phyloP scores from a whole-genome alignment of 2,888 invertebrate genomes.

The Ophonus ardosiacus region DNA sequence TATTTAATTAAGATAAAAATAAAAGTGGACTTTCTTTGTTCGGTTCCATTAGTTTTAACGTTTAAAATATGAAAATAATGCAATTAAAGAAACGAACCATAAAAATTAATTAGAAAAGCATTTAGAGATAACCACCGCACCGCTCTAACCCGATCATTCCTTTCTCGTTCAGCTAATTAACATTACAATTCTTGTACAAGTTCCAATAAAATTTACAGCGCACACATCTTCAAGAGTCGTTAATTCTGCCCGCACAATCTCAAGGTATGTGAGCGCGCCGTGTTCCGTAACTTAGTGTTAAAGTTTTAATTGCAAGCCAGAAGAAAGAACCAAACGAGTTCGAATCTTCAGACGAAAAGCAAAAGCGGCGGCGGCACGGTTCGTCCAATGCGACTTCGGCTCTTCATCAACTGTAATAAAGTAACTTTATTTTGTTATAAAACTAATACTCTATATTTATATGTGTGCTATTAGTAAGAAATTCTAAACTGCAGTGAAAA shows the following conservation, averaged over 20 bases:
- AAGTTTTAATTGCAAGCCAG: conserved; percentile 50
- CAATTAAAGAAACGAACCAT: conserved; percentile 39
- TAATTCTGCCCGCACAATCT: conserved; percentile 46
- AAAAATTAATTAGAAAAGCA: conserved; percentile 39
- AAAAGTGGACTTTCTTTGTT: not conserved
- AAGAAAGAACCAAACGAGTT: conserved; percentile 31
- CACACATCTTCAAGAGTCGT: conserved; percentile 25
- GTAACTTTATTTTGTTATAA: too few relatives aligned
- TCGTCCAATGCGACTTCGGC: not conserved
- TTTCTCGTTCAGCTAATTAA: conserved; percentile 42
- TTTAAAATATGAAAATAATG: conserved; percentile 44
- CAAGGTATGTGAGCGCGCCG: conserved; percentile 35
- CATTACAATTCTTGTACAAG: conserved; percentile 48
- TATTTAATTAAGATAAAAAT: conserved; percentile 20
- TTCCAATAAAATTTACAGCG: conserved; percentile 38
- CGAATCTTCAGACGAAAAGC: not conserved
- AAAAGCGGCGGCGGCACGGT: not conserved
- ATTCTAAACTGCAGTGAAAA: too few relatives aligned
- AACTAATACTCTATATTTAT: too few relatives aligned
- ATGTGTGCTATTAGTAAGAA: too few relatives aligned
- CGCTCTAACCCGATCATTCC: conserved; percentile 19
- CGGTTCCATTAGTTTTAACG: conserved; percentile 16
- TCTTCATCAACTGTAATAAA: not conserved
- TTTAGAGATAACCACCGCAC: conserved; percentile 1
- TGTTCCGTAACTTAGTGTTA: conserved; percentile 52